Conservation (phyloP, 1,140 invertebrate genomes). For the Conus betulinus region DNA sequence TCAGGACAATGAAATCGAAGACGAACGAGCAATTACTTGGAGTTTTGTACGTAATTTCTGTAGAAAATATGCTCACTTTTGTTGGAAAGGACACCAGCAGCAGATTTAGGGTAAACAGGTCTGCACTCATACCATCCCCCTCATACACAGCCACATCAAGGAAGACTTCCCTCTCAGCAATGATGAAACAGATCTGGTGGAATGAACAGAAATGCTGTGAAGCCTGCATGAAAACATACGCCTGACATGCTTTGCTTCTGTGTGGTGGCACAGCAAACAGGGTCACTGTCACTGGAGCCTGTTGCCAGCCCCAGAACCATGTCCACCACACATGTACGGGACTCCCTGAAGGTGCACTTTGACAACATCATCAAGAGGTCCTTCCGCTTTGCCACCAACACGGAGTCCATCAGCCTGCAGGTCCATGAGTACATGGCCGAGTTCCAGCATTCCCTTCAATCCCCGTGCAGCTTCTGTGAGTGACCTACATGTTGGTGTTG, state of each 20-base stretch:
- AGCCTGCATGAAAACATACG: too few relatives aligned
- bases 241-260: neutral
- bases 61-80: too few relatives aligned
- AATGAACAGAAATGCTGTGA: neutral
- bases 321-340: slow-evolving; percentile 32
- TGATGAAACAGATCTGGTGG: neutral
- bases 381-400: slow-evolving; percentile 91
- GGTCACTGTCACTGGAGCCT: too few relatives aligned
- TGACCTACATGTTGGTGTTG: slow-evolving; percentile 52
- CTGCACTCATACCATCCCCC: too few relatives aligned
- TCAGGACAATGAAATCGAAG: too few relatives aligned
- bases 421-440: slow-evolving; percentile 96
- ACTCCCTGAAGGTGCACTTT: slow-evolving; percentile 75
- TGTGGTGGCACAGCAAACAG: neutral
- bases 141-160: too few relatives aligned
- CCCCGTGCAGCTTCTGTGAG: slow-evolving; percentile 92
- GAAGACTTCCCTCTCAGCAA: too few relatives aligned
- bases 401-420: slow-evolving; percentile 91
- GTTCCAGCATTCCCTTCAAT: slow-evolving; percentile 90
- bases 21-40: too few relatives aligned
- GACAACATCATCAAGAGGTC: slow-evolving; percentile 87
- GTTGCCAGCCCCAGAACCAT: neutral
- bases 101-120: too few relatives aligned
- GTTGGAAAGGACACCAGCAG: too few relatives aligned
- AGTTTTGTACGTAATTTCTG: too few relatives aligned